Evolutionary conservation across 2,888 invertebrate genomes (phyloP).

Genomic region (Troides helena): DNA sequence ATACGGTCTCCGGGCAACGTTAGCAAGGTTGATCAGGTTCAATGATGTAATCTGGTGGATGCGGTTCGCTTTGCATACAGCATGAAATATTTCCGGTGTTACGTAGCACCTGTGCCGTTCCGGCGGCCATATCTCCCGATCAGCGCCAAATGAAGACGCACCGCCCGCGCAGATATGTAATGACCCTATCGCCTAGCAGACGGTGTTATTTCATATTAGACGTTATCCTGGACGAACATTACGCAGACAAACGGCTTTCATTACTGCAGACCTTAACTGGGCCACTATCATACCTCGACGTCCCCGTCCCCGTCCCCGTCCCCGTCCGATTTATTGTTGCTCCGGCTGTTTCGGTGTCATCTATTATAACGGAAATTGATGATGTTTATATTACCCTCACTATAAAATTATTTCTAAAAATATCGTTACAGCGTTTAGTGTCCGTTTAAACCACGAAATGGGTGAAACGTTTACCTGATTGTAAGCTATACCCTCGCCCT

Average conservation of each 20-base stretch:
- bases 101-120: background rate
- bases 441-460: too few species aligned
- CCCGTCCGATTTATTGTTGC: constrained; percentile 32
- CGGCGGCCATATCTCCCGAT: constrained; percentile 60
- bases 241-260: constrained; percentile 68
- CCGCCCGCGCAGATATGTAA: constrained; percentile 50
- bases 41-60: constrained; percentile 5
- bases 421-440: too few species aligned
- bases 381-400: too few species aligned
- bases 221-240: constrained; percentile 67
- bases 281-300: constrained; percentile 36
- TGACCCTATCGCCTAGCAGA: constrained; percentile 52
- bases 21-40: too few species aligned
- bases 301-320: constrained; percentile 8
- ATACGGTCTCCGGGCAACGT: too few species aligned
- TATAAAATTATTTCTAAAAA: too few species aligned
- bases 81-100: background rate
- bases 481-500: too few species aligned
- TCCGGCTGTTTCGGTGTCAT: constrained; percentile 18
- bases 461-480: too few species aligned
- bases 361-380: background rate
- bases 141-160: constrained; percentile 48
- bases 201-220: constrained; percentile 71
- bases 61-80: too few species aligned
- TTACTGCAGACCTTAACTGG: constrained; percentile 47